These are phyloP conservation scores for cat (Felis catus) DNA, from an alignment of 2,113 vertebrate genomes.

Conservation along the genomic window DNA sequence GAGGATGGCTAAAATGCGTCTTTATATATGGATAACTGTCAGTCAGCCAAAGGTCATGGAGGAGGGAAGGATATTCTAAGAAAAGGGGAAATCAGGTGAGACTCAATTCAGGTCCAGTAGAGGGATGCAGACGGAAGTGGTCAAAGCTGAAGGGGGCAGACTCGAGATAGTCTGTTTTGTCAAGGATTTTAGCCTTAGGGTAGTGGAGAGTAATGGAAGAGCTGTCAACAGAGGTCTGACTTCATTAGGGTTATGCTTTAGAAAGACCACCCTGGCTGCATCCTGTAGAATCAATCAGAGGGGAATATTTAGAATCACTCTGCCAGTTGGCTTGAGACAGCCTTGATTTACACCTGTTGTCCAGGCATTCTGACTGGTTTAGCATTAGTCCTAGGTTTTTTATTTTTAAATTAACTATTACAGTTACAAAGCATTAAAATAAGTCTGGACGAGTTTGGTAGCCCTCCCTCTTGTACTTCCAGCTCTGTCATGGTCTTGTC, in stretches of 20 bases:
- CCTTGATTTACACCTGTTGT: slow-evolving; percentile 3
- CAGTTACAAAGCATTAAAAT: slow-evolving; percentile 45
- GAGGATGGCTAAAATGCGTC: neutral
- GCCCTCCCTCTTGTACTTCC: slow-evolving; percentile 9
- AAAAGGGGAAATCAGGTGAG: slow-evolving; percentile 8
- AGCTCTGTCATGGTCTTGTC: neutral
- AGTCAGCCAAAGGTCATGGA: neutral
- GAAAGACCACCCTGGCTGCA: slow-evolving; percentile 15
- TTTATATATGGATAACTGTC: neutral
- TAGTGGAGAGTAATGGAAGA: slow-evolving; percentile 17
- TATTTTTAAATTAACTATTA: slow-evolving; percentile 8
- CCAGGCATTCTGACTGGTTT: slow-evolving; percentile 6
- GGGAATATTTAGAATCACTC: neutral
- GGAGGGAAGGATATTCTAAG: neutral
- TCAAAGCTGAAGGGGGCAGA: neutral
- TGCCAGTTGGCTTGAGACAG: neutral
- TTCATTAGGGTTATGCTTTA: slow-evolving; percentile 14
- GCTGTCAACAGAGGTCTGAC: neutral
- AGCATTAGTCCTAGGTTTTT: neutral
- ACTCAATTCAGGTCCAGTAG: neutral
- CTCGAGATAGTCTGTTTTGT: neutral
- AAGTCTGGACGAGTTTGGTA: neutral
- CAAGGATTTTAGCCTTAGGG: slow-evolving; percentile 2
- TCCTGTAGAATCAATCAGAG: slow-evolving; percentile 36
- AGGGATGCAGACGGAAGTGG: neutral